Base-by-base conservation (phyloP, 2,113 vertebrate genomes). In the Macquaria australasica region DNA sequence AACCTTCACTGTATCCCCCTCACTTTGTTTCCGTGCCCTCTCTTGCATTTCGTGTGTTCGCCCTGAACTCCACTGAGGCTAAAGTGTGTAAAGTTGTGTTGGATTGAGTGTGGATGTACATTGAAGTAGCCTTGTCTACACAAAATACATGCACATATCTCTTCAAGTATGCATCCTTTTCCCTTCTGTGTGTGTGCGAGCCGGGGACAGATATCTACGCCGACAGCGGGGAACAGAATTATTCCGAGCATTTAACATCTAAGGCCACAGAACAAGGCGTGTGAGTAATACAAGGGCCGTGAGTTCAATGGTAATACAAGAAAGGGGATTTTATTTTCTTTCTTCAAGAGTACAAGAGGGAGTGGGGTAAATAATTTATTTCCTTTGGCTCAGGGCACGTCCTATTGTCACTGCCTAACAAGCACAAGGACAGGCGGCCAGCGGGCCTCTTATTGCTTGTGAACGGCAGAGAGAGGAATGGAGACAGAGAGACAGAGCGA, bases 281-380 rank as follows among this genome's bases (percentile, higher is more conserved):
- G 89, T 59, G 70, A 79, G 84, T 87, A 92, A 91, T 84, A 91
- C 87, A 75, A 92, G 91, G 76, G 82, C 79, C 28, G 77, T 37
- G 62, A 90, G 91, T 92, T 92, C 81, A 94, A 82, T 91, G 85
- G 92, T 82, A 91, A 89, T 89, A 94, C 88, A 92, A 85, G 91
- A 92, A 94, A 86, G 92, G 74, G 81, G n/a, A 84, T 85, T 89
- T 85, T 82, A 79, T 73, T 76, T 75, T 72, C 43, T 85, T 88
- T 77, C 84, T 91, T 88, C 81, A 90, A 83, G 87, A 89, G 87
- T 76, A 90, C 88, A 93, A 92, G 91, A 89, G 91, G 88, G 94
- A 95, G 86, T 76, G 12, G 81, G 92, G 92, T 96, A 95, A 96
- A 96, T 96, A 95, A 96, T 96, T 96, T 76, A 96, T 95, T 94